Evolutionary conservation across 2,113 vertebrate species (phyloP).

Genomic region (Vulpes ferrilata): DNA sequence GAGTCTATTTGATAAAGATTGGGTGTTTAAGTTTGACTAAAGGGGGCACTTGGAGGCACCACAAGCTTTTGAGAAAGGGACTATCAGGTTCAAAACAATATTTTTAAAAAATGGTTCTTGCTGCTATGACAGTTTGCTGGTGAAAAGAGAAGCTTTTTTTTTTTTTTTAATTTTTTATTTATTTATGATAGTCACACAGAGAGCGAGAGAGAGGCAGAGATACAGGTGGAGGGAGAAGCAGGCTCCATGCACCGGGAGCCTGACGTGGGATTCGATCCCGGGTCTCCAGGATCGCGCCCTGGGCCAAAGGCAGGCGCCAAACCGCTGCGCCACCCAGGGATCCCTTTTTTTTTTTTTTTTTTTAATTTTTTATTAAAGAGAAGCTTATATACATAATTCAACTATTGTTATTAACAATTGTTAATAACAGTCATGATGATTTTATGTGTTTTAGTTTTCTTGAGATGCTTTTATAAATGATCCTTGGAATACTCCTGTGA

Average conservation of each 20-base stretch:
- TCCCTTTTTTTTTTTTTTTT: no score
- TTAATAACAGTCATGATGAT: background rate
- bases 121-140: background rate
- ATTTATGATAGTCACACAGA: no score
- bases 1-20: conserved; percentile 6
- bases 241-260: no score
- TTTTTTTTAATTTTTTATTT: no score
- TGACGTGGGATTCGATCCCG: no score
- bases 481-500: conserved; percentile 4
- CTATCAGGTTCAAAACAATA: conserved; percentile 38
- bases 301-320: no score
- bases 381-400: background rate
- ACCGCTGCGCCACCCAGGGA: no score
- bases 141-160: background rate
- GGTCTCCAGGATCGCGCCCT: no score
- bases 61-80: conserved; percentile 55
- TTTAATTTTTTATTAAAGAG: background rate
- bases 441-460: conserved; percentile 29
- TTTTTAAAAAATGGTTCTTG: conserved; percentile 36
- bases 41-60: background rate
- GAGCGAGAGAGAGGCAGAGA: no score
- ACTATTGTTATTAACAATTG: background rate
- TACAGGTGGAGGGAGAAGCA: no score
- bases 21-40: conserved; percentile 2
- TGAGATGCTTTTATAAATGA: conserved; percentile 25